Evolutionary conservation across 2,888 invertebrate species (phyloP), one percentile per base, ranked within the genome.

Genomic region (Pristionchus arcanus): DNA sequence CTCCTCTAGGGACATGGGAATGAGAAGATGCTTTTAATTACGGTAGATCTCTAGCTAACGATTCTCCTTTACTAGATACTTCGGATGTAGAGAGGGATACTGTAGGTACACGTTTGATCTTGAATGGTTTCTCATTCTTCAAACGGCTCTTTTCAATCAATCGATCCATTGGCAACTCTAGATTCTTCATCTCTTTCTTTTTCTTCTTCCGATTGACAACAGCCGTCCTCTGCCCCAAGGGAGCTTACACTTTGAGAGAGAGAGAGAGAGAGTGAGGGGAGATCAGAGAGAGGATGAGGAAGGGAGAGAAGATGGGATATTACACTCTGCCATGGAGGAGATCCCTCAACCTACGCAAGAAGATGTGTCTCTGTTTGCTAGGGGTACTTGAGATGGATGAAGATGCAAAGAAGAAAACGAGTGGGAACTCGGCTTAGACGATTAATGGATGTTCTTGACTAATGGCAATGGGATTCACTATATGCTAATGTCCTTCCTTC

Each of bases 301-400:
- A 15, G 89, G 19, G 59, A 37, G 66, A 83, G 21, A 84, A 25
- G 89, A 68, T 71, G 83, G 34, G 90, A 85, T 85, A 86, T 84
- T 90, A 90, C 85, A 86, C 90, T 42, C 42, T 87, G 85, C 66
- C 87, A 74, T 34, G 37, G 34, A n/a, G n/a, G 53, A 71, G 87
- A 74, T 74, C n/a, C 63, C 87, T 88, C 87, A 55, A 55, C 87
- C 87, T 88, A 88, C 87, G 87, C 87, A 74, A 37, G 53, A 37
- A 49, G 87, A 87, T 28, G 68, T 31, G 74, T 55, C 25, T 85
- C 84, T 85, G 59, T 85, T 85, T 85, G 84, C 42, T 49, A 49
- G 59, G 13, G 42, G 42, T 85, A 85, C 84, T 85, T 85, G 84
- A 85, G 84, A 85, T 49, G 31, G n/a, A 59, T 25, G 16, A 11